Base-by-base conservation (phyloP, 2,888 invertebrate species). In the Lypha dubia region DNA sequence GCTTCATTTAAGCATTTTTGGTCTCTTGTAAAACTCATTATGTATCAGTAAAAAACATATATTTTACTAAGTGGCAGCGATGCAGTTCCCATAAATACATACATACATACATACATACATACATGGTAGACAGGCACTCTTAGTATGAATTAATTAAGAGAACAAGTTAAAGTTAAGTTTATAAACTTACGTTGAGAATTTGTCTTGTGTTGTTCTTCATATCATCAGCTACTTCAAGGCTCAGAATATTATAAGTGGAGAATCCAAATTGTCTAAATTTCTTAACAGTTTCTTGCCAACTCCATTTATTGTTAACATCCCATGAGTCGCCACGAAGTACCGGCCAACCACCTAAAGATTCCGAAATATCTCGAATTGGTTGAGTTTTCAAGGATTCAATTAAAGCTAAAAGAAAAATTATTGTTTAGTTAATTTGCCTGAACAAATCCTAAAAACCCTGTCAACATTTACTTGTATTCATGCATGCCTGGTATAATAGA, bases 301-400 rank as follows among this genome's bases (percentile, higher is more conserved):
- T 94, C 93, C 97, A 98, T 11, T 93, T 91, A 35, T 89, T 79
- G 1, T 93, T 90, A 41, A 94, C 94, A 86, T 95, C 94, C 98
- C 98, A 98, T 0, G 90, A 86, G 38, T 94, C 93, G 0, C 96
- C 97, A 87, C 90, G 95, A 46, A 98, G 93, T n/a, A 97, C 96
- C 0, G 99, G 98, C 98, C 98, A 99, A 3, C 98, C 98, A 0
- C 98, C 98, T 22, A 98, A 93, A 15, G 94, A 93, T 41, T 94
- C 93, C 74, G 98, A 92, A 90, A 97, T 95, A 0, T 94, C 93
- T 73, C 94, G 92, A 49, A 98, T 94, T 0, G 98, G 97, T 4
- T 93, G 92, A 56, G 96, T 91, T 0, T 97, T 98, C 63, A 95
- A 94, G 2, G 94, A 93, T 90, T 98, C 97, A 88, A 98, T 98